A percentile compares a stretch with the other conserved stretches of the same genome.
phyloP scores from a whole-genome alignment of 2,797 vertebrate species.

The Hippoglossus hippoglossus region DNA sequence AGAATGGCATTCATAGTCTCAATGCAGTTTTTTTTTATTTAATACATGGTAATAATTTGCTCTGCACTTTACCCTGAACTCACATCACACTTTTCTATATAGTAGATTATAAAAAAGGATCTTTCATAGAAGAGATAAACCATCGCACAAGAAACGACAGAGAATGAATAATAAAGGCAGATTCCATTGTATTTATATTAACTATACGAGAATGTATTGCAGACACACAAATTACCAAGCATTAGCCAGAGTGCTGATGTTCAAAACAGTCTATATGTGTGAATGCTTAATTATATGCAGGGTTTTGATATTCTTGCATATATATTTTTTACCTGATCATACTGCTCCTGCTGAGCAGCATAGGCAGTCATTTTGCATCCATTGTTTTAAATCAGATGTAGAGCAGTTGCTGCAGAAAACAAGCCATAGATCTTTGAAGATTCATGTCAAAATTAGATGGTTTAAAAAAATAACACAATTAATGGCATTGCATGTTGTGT shows the following conservation, averaged over 20 bases:
- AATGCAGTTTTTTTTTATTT: background rate
- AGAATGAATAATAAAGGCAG: no score
- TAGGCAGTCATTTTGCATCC: background rate
- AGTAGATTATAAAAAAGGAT: background rate
- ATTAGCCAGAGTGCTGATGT: conserved; percentile 1
- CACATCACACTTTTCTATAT: no score
- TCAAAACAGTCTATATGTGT: conserved; percentile 8
- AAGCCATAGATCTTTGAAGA: background rate
- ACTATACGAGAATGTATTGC: background rate
- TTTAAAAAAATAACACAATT: background rate
- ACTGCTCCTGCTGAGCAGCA: background rate
- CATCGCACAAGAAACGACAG: no score
- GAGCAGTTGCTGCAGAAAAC: background rate
- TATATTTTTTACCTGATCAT: conserved; percentile 3
- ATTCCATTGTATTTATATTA: no score
- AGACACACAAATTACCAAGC: background rate
- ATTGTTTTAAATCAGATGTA: background rate
- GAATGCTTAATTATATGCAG: conserved; percentile 7
- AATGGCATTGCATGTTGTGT: background rate
- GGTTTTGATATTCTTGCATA: conserved; percentile 24
- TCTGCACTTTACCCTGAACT: no score
- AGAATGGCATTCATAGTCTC: conserved; percentile 14
- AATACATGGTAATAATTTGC: background rate
- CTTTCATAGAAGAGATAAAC: no score
- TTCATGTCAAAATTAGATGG: background rate